phyloP scores from a whole-genome alignment of 1,140 invertebrate species.

The Antheraea pernyi region DNA sequence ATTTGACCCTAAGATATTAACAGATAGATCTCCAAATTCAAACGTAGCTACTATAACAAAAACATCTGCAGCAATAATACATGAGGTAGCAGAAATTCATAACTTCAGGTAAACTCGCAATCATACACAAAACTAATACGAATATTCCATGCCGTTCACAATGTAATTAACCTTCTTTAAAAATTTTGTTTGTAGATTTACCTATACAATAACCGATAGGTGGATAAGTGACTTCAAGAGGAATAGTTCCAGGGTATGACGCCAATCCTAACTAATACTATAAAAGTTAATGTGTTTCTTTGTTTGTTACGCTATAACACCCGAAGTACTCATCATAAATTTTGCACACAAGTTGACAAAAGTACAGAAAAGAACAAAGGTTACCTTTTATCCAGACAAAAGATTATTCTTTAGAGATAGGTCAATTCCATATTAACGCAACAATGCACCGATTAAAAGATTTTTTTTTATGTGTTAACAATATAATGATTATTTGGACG shows the following conservation, averaged over 20 bases:
- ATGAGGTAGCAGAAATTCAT: conserved; percentile 43
- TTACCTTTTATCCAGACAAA: no score
- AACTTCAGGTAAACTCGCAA: conserved; percentile 43
- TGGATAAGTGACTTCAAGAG: conserved; percentile 48
- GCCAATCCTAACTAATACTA: no score
- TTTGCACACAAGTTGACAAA: neutral
- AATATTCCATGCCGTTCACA: neutral
- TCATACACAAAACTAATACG: neutral
- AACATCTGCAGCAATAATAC: conserved; percentile 33
- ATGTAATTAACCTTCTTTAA: neutral
- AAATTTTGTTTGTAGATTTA: conserved; percentile 35
- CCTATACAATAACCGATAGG: conserved; percentile 41
- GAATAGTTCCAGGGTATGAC: conserved; percentile 38
- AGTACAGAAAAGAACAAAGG: no score
- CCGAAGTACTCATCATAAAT: no score
- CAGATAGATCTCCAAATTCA: conserved; percentile 17
- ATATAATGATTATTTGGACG: no score
- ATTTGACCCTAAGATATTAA: conserved; percentile 35
- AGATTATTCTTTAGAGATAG: no score
- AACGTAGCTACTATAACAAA: conserved; percentile 35
- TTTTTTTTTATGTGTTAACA: no score
- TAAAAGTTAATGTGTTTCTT: no score
- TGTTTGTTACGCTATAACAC: no score
- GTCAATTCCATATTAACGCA: no score
- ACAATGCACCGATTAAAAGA: no score